These are phyloP conservation scores for Branchellion lobata DNA, from an alignment of 2,888 invertebrate species.

Conservation along the genomic window DNA sequence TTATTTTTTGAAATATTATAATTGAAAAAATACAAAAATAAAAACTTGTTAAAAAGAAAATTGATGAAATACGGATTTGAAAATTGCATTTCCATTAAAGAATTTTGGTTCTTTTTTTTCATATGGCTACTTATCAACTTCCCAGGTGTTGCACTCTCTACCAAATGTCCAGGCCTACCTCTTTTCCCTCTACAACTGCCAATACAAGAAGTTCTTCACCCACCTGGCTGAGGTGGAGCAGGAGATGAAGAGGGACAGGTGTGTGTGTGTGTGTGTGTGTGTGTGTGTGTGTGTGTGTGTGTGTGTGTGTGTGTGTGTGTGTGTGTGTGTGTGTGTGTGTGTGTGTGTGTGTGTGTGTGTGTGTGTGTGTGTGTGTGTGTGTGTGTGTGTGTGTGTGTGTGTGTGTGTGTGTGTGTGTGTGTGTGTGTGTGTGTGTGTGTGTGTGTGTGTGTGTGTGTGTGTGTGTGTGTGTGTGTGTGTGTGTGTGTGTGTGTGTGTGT, in stretches of 20 bases:
- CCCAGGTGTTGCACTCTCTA: constrained; percentile 69
- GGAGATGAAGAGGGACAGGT: constrained; percentile 27
- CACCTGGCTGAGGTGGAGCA: constrained; percentile 65
- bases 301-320: constrained; percentile 23
- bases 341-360: constrained; percentile 23
- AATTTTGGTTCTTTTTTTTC: too few relatives aligned
- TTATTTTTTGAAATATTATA: too few relatives aligned
- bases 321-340: constrained; percentile 23
- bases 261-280: constrained; percentile 15
- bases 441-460: constrained; percentile 16
- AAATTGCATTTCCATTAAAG: too few relatives aligned
- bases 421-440: constrained; percentile 23
- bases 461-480: neutral
- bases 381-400: constrained; percentile 23
- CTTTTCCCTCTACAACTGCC: constrained; percentile 84
- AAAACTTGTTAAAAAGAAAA: too few relatives aligned
- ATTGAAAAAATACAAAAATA: too few relatives aligned
- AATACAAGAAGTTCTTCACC: constrained; percentile 88
- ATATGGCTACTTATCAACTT: neutral
- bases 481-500: neutral
- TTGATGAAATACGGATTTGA: too few relatives aligned
- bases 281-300: constrained; percentile 15
- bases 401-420: constrained; percentile 23
- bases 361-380: constrained; percentile 23
- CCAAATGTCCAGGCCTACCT: constrained; percentile 72